Evolutionary conservation across 2,797 vertebrate species (phyloP), one percentile per base, ranked within the genome.

Genomic region (Antennarius maculatus): DNA sequence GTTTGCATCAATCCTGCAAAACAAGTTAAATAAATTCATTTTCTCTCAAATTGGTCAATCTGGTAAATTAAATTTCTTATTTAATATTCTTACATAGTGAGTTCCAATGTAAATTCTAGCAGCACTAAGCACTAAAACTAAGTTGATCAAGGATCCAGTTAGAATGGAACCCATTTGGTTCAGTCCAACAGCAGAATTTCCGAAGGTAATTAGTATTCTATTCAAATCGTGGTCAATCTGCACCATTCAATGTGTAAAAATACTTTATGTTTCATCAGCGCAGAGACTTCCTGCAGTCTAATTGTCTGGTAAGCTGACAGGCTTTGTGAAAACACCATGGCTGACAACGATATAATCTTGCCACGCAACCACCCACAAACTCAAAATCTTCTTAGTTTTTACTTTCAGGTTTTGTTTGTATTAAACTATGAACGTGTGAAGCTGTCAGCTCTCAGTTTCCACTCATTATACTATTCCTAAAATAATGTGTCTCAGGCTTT

Each of bases 1-100:
- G 0, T 97, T 97, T 52, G 94, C 93, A 1, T 98, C 97, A 0
- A 98, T 98, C 94, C 97, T 98, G 9, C 2, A 18, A 7, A 14
- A 3, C 11, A 7, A 18, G 11, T 11, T 12, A 17, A 8, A 5
- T 4, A 16, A 39, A 50, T 46, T 18, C 10, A 1, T 8, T 28
- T 42, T 18, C 7, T 47, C 17, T n/a, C 9, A 54, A 8, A 9
- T 13, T 15, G 18, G 10, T 49, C 28, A 28, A n/a, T n/a, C 8
- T 41, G 7, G 1, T 2, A 18, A 17, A n/a, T 63, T 63, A 11
- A 10, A n/a, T 17, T 3, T n/a, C 1, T 47, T 6, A 47, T 47
- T 47, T 8, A 23, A 49, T 2, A 17, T 27, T 27, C 3, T 16
- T 17, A 17, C 8, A 46, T 2, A 46, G 2, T 17, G n/a, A 4